Conservation (phyloP, 64 coral and sea anemone genomes). For the Hydrozoanthus tunicans region DNA sequence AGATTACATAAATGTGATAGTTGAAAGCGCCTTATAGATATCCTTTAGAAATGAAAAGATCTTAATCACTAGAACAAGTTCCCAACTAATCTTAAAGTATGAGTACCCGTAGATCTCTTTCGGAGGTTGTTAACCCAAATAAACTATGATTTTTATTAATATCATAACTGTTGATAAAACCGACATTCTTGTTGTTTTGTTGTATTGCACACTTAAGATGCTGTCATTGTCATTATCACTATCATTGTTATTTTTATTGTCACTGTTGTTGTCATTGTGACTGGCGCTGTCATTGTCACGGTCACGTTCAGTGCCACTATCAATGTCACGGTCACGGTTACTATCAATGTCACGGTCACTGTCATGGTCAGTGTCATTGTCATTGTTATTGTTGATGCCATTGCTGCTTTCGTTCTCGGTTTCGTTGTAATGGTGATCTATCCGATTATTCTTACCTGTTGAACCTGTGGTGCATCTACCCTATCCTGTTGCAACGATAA, state of each 20-base stretch:
- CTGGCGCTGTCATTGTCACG: too few species aligned
- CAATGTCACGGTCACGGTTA: neutral
- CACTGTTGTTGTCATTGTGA: neutral
- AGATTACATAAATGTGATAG: too few species aligned
- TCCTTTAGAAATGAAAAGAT: too few species aligned
- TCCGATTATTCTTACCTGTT: constrained; percentile 54
- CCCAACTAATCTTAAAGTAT: too few species aligned
- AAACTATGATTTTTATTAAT: neutral
- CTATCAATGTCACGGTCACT: too few species aligned
- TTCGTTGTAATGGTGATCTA: constrained; percentile 15
- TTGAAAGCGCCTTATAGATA: too few species aligned
- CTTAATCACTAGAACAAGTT: too few species aligned
- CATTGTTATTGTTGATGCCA: constrained; percentile 3
- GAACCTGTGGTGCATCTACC: constrained; percentile 45
- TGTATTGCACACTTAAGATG: neutral
- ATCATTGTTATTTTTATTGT: neutral
- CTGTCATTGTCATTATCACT: neutral
- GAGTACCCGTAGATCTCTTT: too few species aligned
- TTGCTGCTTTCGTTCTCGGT: constrained; percentile 26
- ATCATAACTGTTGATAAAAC: constrained; percentile 49
- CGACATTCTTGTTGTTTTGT: neutral
- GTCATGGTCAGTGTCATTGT: neutral
- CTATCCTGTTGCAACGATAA: constrained; percentile 21
- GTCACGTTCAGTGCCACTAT: neutral
- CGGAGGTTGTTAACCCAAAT: too few species aligned